These are phyloP conservation scores for Stegastes partitus DNA, from an alignment of 2,113 vertebrate genomes.

Conservation along the genomic window DNA sequence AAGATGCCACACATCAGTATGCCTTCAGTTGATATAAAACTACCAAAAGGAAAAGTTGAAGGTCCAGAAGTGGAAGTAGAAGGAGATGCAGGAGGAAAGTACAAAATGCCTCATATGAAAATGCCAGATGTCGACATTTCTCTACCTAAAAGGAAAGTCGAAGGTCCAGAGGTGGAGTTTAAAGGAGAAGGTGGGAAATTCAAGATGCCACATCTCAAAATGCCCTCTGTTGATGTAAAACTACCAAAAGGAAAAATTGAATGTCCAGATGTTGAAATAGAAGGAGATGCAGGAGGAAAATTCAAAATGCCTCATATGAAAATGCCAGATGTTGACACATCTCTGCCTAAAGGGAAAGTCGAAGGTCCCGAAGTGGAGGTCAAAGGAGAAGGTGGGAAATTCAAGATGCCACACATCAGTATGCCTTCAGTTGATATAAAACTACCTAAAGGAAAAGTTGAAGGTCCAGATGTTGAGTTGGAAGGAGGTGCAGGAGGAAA, in stretches of 20 bases:
- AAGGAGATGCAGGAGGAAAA: conserved; percentile 23
- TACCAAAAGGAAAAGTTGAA: conserved; percentile 48
- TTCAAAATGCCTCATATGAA: conserved; percentile 74
- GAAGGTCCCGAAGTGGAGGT: conserved; percentile 50
- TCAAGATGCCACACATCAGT: conserved; percentile 30
- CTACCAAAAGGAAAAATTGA: conserved; percentile 45
- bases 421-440: conserved; percentile 66
- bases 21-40: background rate
- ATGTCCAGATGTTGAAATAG: background rate
- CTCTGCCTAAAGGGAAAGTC: conserved; percentile 61
- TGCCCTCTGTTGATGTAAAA: conserved; percentile 50
- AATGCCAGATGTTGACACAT: conserved; percentile 58
- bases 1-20: background rate
- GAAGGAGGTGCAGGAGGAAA: conserved; percentile 58
- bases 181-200: conserved; percentile 23
- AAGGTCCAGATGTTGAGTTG: conserved; percentile 11
- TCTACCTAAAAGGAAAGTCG: conserved; percentile 31
- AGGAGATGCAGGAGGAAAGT: background rate
- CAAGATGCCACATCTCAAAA: conserved; percentile 75
- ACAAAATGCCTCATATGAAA: conserved; percentile 42
- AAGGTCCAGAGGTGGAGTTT: background rate
- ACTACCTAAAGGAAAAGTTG: conserved; percentile 26
- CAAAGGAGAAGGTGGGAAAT: no score
- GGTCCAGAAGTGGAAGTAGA: conserved; percentile 30
- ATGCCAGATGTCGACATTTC: conserved; percentile 68